phyloP scores from a whole-genome alignment of 92 coral and sea anemone species.

The Paramuricea clavata region DNA sequence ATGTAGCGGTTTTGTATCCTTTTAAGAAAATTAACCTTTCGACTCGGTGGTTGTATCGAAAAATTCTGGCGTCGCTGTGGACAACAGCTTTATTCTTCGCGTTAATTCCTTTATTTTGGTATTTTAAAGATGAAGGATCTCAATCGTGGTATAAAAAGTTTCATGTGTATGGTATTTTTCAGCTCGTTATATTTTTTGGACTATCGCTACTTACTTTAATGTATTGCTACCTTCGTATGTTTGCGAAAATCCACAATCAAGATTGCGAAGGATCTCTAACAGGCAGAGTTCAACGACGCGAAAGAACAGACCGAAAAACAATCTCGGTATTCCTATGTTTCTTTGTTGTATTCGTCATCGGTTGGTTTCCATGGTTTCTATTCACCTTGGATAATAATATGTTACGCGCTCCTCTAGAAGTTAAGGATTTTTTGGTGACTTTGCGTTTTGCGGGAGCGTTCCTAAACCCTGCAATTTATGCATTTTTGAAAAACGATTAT shows the following conservation, averaged over 20 bases:
- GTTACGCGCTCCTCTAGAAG: background rate
- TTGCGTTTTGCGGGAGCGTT: constrained; percentile 19
- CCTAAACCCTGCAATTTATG: constrained; percentile 26
- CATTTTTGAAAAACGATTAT: constrained; percentile 16
- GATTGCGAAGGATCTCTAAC: background rate
- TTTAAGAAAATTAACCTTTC: constrained; percentile 16
- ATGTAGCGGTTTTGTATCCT: constrained; percentile 18
- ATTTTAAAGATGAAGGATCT: background rate
- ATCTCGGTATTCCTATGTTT: constrained; percentile 10
- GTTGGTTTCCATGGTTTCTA: constrained; percentile 46
- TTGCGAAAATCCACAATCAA: constrained; percentile 2
- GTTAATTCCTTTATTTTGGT: constrained; percentile 11
- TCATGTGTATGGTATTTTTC: constrained; percentile 14
- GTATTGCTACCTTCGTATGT: constrained; percentile 34
- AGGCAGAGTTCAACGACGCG: background rate
- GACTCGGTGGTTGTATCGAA: background rate
- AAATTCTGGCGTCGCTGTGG: constrained; percentile 11
- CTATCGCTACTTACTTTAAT: background rate
- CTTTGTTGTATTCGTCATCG: constrained; percentile 28
- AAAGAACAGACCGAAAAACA: constrained; percentile 25
- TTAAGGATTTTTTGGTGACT: constrained; percentile 11
- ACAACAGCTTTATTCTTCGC: background rate
- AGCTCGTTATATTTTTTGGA: constrained; percentile 35
- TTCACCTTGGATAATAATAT: background rate
- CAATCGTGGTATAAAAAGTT: background rate